Evolutionary conservation across 2,797 vertebrate genomes (phyloP).

Genomic region (Sebastes iracundus): DNA sequence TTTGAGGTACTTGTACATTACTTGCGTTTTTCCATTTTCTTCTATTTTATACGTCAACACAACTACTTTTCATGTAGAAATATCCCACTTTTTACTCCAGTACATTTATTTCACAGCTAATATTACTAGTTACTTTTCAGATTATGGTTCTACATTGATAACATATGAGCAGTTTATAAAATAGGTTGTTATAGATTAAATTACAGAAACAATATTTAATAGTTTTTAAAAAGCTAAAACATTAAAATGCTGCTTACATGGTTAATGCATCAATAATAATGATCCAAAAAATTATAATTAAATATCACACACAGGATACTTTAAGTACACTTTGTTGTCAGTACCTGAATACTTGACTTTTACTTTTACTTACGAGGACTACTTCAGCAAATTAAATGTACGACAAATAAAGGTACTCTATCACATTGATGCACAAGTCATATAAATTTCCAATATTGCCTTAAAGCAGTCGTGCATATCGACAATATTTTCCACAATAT

Average conservation of each 20-base stretch:
- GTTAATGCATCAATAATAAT: background rate
- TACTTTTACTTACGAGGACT: background rate
- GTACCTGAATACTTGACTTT: background rate
- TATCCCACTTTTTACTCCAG: rapidly evolving
- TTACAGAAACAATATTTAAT: background rate
- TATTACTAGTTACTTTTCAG: background rate
- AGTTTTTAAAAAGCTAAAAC: background rate
- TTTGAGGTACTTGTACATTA: background rate
- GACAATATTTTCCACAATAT: background rate
- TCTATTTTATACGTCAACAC: background rate
- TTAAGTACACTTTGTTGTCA: background rate
- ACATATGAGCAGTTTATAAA: background rate
- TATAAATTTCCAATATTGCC: too few relatives aligned
- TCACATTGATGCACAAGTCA: too few relatives aligned
- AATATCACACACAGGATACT: background rate
- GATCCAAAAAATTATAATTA: rapidly evolving
- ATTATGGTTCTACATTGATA: background rate
- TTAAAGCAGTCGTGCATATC: too few relatives aligned
- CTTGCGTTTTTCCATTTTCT: background rate
- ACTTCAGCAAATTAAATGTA: background rate
- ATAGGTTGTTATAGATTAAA: background rate
- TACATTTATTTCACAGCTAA: background rate
- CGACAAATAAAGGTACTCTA: background rate
- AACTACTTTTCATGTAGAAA: background rate
- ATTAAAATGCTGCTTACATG: background rate